Evolutionary conservation across 2,113 vertebrate genomes (phyloP).

Genomic region (Diphyllodes magnificus): DNA sequence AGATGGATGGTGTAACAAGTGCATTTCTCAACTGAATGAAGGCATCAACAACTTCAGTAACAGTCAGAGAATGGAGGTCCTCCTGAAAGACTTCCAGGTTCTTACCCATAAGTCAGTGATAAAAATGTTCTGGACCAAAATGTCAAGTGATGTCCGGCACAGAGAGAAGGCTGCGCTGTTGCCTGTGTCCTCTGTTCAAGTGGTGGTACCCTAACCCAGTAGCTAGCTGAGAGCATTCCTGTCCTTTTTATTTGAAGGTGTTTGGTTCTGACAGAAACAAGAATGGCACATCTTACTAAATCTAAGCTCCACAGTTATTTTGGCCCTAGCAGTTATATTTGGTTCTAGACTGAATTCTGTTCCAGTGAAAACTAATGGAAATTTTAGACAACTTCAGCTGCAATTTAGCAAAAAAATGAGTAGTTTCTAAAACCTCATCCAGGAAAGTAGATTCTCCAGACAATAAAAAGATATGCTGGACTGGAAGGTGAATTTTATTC

Average conservation of each 20-base stretch:
- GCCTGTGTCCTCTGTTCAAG: neutral
- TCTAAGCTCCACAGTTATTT: neutral
- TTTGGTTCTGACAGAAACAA: neutral
- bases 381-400: neutral
- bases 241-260: neutral
- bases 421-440: neutral
- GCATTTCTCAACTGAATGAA: constrained; percentile 79
- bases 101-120: neutral
- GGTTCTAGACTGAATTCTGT: neutral
- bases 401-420: neutral
- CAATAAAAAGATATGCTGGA: neutral
- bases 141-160: neutral
- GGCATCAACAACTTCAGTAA: constrained; percentile 73
- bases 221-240: neutral
- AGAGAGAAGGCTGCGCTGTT: neutral
- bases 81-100: constrained; percentile 87
- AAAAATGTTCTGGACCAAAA: neutral
- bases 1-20: constrained; percentile 79
- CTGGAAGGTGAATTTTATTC: neutral
- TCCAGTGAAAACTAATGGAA: neutral
- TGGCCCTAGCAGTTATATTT: neutral
- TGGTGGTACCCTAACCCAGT: neutral
- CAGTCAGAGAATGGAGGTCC: constrained; percentile 72
- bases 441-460: neutral
- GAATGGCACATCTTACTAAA: neutral